phyloP scores from a whole-genome alignment of 2,113 vertebrate genomes.

The Pampusana beccarii region DNA sequence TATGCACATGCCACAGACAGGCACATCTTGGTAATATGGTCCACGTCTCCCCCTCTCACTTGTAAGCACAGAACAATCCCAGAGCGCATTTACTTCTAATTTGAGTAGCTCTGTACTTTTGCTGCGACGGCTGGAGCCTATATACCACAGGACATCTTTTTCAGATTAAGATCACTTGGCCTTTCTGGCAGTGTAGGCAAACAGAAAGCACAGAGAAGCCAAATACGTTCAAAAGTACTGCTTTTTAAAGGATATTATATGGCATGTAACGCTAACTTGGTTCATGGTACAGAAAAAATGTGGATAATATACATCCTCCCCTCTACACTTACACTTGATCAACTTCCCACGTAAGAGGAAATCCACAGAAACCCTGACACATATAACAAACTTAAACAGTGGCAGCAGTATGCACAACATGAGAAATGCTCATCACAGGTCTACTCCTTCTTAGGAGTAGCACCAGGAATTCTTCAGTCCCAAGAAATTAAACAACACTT shows the following conservation, averaged over 20 bases:
- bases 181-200: neutral
- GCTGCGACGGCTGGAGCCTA: neutral
- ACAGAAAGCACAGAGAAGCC: neutral
- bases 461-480: neutral
- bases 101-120: neutral
- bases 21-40: neutral
- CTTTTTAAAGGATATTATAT: neutral
- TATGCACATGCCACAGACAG: neutral
- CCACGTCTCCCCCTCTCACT: neutral
- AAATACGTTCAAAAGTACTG: neutral
- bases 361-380: neutral
- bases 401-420: neutral
- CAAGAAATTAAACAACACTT: neutral
- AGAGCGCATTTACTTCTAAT: neutral
- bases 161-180: neutral
- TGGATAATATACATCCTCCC: neutral
- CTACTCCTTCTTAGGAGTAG: neutral
- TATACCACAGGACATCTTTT: neutral
- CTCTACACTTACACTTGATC: neutral
- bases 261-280: neutral
- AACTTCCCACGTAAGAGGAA: neutral
- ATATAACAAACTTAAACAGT: neutral
- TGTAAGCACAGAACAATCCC: neutral
- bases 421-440: neutral
- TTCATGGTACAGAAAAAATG: neutral